Conservation (phyloP, 2,113 vertebrate genomes). For the Cnemophilus loriae region DNA sequence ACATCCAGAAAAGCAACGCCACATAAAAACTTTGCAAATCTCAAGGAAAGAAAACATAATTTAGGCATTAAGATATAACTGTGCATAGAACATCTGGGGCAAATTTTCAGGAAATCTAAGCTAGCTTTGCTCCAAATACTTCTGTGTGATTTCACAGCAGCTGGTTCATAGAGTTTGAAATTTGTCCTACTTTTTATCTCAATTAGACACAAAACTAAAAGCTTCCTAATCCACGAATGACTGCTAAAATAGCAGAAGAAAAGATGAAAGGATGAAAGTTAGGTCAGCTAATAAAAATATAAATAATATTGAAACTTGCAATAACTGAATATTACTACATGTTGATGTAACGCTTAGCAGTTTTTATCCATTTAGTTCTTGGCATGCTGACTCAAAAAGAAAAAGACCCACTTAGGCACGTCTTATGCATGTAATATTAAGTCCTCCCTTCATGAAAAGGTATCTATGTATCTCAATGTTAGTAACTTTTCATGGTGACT, state of each 20-base stretch:
- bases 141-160: background rate
- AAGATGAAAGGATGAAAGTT: background rate
- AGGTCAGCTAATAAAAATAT: background rate
- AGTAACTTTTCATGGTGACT: constrained; percentile 8
- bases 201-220: background rate
- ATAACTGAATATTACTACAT: background rate
- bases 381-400: background rate
- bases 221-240: background rate
- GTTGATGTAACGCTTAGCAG: background rate
- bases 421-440: background rate
- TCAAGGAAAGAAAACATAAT: background rate
- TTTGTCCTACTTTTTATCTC: background rate
- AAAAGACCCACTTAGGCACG: background rate
- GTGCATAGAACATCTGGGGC: background rate
- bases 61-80: background rate
- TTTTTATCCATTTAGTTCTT: background rate
- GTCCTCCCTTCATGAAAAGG: background rate
- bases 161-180: background rate
- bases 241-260: background rate
- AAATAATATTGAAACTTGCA: background rate
- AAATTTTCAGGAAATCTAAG: background rate
- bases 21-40: background rate
- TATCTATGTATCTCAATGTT: background rate
- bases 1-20: background rate
- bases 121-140: background rate